Base-by-base conservation (phyloP, 2,113 vertebrate genomes). In the Larimichthys polyactis region DNA sequence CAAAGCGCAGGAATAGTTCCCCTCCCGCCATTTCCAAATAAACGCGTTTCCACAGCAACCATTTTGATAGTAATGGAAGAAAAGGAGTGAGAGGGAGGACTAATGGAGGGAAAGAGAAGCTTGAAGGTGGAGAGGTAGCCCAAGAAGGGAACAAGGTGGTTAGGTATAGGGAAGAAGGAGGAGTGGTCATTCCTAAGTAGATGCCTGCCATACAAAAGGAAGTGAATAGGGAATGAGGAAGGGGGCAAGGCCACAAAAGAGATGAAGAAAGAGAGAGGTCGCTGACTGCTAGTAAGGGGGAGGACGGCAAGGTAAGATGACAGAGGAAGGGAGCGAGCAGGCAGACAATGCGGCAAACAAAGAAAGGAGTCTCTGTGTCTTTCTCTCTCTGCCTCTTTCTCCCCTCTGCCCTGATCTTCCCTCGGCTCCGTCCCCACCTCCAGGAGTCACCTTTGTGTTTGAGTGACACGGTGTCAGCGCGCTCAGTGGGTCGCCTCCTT, bases 361-460 rank as follows among this genome's bases (percentile, higher is more conserved):
- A 93, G 78, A 65, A 82, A 55, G 60, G 78, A 75, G 81, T 87
- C 85, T 40, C 58, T 11, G 40, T 75, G 78, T 77, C 69, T 77
- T 73, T 80, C 75, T 75, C 59, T 52, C 9, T 52, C 62, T 54
- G 65, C 51, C 57, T 80, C 62, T 43, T 43, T 78, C 70, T 32
- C 68, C 70, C 24, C 76, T 75, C 58, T 22, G 78, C 68, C 83
- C 82, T 77, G 85, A 84, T 90, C 85, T 77, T 67, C 76, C 75
- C 63, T 11, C 52, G 0, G 72, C 84, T 86, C 72, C 64, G 24
- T 85, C 78, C 59, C 90, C 89, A 90, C 89, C 90, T 91, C 90
- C 81, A 59, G 73, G 84, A 89, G 89, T 91, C 93, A 94, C 91
- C 91, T 94, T 93, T 93, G 93, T 94, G 80, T 87, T 72, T 85